Conservation (phyloP, 1,140 invertebrate species). For the fruit fly (Drosophila melanogaster) region Release_6_plus_ISO1_MT NT_037436.4:12420501-12421000, state of each 20-base stretch:
- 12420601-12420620: too few relatives aligned
- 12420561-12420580: not conserved
- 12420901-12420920: constrained; percentile 17
- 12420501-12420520: constrained; percentile 80
- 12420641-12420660: too few relatives aligned
- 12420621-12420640: too few relatives aligned
- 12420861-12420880: constrained; percentile 20
- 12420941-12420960: constrained; percentile 67
- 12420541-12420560: not conserved
- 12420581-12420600: not conserved
- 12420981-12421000: constrained; percentile 84
- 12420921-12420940: constrained; percentile 78
- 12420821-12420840: constrained; percentile 27
- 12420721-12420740: constrained; percentile 18
- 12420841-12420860: constrained; percentile 65
- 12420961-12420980: constrained; percentile 44
- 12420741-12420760: constrained; percentile 19
- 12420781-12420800: constrained; percentile 84
- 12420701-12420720: not conserved
- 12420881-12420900: not conserved
- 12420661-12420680: too few relatives aligned
- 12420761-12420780: constrained; percentile 81
- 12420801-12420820: constrained; percentile 79
- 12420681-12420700: not conserved
- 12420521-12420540: constrained; percentile 1